Conservation (phyloP, 2,888 invertebrate species). For the Clanis bilineata region DNA sequence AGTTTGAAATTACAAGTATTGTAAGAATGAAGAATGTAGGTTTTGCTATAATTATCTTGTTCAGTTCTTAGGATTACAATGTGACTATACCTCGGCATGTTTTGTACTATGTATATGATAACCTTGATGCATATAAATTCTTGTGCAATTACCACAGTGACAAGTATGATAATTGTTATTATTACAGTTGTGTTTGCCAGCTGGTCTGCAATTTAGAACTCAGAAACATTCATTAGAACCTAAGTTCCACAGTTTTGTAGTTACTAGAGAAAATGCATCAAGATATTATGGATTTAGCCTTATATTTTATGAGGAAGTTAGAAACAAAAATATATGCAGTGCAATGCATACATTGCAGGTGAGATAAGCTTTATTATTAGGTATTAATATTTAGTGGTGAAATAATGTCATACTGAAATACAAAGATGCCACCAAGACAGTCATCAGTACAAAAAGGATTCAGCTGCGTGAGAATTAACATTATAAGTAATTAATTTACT, state of each 20-base stretch:
- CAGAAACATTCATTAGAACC: slow-evolving; percentile 94
- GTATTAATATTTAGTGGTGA: too few species aligned
- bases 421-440: too few species aligned
- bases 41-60: background rate
- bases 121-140: background rate
- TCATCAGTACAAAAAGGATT: too few species aligned
- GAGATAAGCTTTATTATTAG: slow-evolving; percentile 33
- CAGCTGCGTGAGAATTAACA: too few species aligned
- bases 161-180: slow-evolving; percentile 50
- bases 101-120: too few species aligned
- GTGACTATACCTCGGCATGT: background rate
- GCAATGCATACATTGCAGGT: slow-evolving; percentile 98
- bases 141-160: background rate
- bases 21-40: too few species aligned
- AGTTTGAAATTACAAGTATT: too few species aligned
- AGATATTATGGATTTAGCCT: slow-evolving; percentile 97
- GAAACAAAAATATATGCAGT: slow-evolving; percentile 94
- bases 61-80: background rate
- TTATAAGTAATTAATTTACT: background rate
- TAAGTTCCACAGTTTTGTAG: slow-evolving; percentile 97
- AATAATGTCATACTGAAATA: too few species aligned
- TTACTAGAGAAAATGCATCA: slow-evolving; percentile 98
- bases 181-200: slow-evolving; percentile 94
- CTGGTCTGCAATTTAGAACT: slow-evolving; percentile 96
- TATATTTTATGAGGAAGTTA: slow-evolving; percentile 98